Percentiles rank a stretch among this genome's conserved stretches.
phyloP scores from a whole-genome alignment of 2,797 vertebrate genomes.

The Galaxias olidus region DNA sequence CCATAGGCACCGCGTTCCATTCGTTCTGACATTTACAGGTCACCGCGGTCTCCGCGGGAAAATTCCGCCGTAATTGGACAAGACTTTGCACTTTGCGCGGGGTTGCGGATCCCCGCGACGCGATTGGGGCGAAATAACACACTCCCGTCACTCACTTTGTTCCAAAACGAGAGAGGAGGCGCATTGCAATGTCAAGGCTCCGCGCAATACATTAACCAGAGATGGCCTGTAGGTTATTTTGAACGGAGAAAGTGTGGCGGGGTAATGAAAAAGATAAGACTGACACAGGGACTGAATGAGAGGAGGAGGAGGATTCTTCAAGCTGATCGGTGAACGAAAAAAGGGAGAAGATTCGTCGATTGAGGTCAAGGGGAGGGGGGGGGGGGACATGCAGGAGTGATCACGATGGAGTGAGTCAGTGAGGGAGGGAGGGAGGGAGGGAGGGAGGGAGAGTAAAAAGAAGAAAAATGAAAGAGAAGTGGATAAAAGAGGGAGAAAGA shows the following conservation, averaged over 20 bases:
- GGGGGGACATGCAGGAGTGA: slow-evolving; percentile 4
- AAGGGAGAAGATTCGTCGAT: slow-evolving; percentile 6
- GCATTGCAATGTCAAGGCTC: neutral
- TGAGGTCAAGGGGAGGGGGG: slow-evolving; percentile 18
- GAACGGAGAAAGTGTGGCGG: slow-evolving; percentile 3
- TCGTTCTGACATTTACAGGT: no score
- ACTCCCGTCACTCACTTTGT: slow-evolving; percentile 43
- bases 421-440: slow-evolving; percentile 14
- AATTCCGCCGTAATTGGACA: no score
- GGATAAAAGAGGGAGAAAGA: neutral
- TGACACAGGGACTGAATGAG: neutral
- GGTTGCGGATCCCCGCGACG: slow-evolving; percentile 38
- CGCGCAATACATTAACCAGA: slow-evolving; percentile 30
- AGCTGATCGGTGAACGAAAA: slow-evolving; percentile 19
- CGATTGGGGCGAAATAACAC: slow-evolving; percentile 27
- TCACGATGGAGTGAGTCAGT: slow-evolving; percentile 42
- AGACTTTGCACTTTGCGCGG: slow-evolving; percentile 3
- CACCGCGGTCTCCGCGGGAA: no score
- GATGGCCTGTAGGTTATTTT: slow-evolving; percentile 25
- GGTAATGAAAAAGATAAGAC: slow-evolving; percentile 33
- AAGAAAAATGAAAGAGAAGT: neutral
- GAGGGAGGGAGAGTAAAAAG: neutral
- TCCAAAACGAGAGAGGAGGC: slow-evolving; percentile 24
- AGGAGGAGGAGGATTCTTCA: slow-evolving; percentile 9
- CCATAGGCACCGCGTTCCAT: no score